A percentile compares a stretch with the other conserved stretches of the same genome.
Conservation (phyloP, 2,888 invertebrate genomes). For the Uropetala carovei region DNA sequence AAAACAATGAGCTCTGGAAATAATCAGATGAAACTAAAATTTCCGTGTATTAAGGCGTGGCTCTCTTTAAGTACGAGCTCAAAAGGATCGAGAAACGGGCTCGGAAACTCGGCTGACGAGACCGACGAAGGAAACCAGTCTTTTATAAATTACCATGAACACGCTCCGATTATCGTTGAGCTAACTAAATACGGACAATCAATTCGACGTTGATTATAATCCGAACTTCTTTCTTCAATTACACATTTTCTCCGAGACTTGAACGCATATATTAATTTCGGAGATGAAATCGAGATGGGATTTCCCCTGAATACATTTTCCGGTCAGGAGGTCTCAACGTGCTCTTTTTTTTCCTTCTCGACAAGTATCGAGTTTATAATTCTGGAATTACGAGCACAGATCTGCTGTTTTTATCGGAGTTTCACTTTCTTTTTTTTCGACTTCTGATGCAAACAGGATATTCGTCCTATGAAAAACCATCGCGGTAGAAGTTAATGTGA, state of each 20-base stretch:
- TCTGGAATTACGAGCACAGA: too few relatives aligned
- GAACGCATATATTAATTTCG: background rate
- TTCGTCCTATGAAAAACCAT: too few relatives aligned
- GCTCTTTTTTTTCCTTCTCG: background rate
- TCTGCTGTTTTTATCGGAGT: too few relatives aligned
- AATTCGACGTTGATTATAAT: slow-evolving; percentile 4
- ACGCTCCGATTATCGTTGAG: background rate
- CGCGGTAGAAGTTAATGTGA: too few relatives aligned
- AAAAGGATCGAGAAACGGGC: background rate
- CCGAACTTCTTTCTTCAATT: slow-evolving; percentile 1
- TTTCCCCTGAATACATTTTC: background rate
- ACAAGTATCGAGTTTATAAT: too few relatives aligned
- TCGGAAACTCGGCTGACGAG: background rate
- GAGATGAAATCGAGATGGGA: background rate
- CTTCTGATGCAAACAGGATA: too few relatives aligned
- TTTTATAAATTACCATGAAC: background rate
- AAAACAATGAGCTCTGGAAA: background rate
- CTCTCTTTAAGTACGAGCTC: background rate
- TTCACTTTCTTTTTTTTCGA: too few relatives aligned
- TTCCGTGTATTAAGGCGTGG: background rate
- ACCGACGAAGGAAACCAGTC: background rate
- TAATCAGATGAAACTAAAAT: background rate
- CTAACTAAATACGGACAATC: slow-evolving; percentile 11
- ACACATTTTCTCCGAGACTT: background rate
- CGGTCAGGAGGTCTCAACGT: background rate